Evolutionary conservation across 2,113 vertebrate genomes (phyloP).

Genomic region (Festucalex cinctus): DNA sequence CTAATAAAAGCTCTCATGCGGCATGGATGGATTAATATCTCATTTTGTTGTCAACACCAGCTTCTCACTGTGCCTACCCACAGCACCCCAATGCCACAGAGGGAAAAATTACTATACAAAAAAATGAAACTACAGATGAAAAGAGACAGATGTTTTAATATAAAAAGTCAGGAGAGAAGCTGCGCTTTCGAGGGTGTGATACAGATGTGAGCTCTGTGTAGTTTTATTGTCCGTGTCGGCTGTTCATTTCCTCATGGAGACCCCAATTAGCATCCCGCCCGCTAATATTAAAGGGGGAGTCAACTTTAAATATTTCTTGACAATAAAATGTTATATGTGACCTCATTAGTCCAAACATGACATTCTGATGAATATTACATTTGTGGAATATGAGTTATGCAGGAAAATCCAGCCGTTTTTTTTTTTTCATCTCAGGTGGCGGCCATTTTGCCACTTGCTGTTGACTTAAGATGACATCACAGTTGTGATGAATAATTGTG

Average conservation of each 20-base stretch:
- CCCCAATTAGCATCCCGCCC: constrained; percentile 17
- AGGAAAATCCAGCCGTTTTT: no score
- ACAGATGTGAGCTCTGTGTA: neutral
- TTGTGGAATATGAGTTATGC: no score
- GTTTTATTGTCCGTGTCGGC: constrained; percentile 21
- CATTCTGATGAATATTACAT: no score
- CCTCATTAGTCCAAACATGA: no score
- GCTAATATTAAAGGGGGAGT: constrained; percentile 18
- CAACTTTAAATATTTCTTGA: no score
- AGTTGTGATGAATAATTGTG: no score
- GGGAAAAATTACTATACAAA: constrained; percentile 6
- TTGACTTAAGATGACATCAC: no score
- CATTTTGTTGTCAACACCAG: constrained; percentile 49
- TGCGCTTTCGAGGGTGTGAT: neutral
- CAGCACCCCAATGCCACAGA: neutral
- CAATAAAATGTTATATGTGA: no score
- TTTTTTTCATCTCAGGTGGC: no score
- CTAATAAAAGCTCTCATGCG: constrained; percentile 62
- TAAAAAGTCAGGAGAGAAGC: constrained; percentile 12
- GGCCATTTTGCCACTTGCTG: no score
- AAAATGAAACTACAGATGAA: constrained; percentile 18
- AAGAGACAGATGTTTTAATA: neutral
- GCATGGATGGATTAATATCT: constrained; percentile 56
- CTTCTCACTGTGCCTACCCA: constrained; percentile 39
- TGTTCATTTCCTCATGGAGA: constrained; percentile 13